Conservation (phyloP, 2,797 vertebrate species). For the Aythya fuligula region DNA sequence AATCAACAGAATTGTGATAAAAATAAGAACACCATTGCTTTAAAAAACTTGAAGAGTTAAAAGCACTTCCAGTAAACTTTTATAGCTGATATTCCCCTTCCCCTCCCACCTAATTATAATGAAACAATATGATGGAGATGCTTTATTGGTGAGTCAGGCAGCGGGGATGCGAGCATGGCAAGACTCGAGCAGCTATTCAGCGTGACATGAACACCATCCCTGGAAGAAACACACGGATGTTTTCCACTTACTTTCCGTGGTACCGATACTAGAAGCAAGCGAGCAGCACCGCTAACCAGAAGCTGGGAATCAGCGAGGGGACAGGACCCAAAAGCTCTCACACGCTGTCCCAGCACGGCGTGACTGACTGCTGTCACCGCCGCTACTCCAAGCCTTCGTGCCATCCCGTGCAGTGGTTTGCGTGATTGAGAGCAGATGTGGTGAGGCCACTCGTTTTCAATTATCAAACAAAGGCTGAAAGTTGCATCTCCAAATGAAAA, state of each 20-base stretch:
- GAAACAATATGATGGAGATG: slow-evolving; percentile 33
- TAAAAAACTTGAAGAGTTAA: neutral
- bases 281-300: neutral
- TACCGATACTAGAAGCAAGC: neutral
- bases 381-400: neutral
- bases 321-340: accelerated
- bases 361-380: accelerated
- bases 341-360: accelerated
- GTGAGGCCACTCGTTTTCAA: slow-evolving; percentile 34
- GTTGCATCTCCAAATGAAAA: slow-evolving; percentile 34
- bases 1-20: neutral
- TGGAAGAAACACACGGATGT: slow-evolving; percentile 25
- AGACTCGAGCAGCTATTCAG: neutral
- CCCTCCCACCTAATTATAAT: slow-evolving; percentile 3
- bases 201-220: neutral
- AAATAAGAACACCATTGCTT: neutral
- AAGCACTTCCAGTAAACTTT: neutral
- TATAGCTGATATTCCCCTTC: neutral
- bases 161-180: neutral
- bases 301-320: neutral
- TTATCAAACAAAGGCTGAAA: slow-evolving; percentile 61
- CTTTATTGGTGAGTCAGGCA: slow-evolving; percentile 39
- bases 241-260: slow-evolving; percentile 39
- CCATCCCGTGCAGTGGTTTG: neutral
- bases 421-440: slow-evolving; percentile 33